These are phyloP conservation scores for Psylliodes chrysocephalus DNA, from an alignment of 2,888 invertebrate species.

Conservation along the genomic window DNA sequence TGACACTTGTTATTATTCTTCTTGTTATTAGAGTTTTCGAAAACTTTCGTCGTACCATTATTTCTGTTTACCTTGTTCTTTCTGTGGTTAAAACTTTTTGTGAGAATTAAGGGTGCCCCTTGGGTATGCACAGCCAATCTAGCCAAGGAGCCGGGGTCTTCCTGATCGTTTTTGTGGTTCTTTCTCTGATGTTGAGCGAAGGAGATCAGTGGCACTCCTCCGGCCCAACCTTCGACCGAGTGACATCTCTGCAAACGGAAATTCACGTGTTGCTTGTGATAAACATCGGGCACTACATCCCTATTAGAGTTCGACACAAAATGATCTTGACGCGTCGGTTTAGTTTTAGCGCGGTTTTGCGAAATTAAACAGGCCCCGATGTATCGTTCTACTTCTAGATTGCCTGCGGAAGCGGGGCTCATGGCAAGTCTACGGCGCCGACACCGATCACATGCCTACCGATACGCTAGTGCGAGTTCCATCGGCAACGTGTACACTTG, in stretches of 20 bases:
- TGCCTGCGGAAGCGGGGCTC: constrained; percentile 78
- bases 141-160: constrained; percentile 70
- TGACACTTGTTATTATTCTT: constrained; percentile 41
- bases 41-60: constrained; percentile 45
- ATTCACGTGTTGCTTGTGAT: constrained; percentile 38
- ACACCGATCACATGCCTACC: constrained; percentile 47
- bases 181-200: constrained; percentile 71
- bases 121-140: constrained; percentile 85
- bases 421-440: constrained; percentile 65
- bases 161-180: constrained; percentile 42
- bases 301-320: constrained; percentile 25
- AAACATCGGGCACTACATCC: constrained; percentile 50
- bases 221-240: constrained; percentile 77
- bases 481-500: background rate
- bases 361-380: constrained; percentile 71
- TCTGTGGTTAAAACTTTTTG: constrained; percentile 70
- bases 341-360: constrained; percentile 47
- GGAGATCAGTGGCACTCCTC: constrained; percentile 80
- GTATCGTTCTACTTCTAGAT: constrained; percentile 72
- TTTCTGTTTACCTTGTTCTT: constrained; percentile 56
- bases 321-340: constrained; percentile 29
- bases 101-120: constrained; percentile 84
- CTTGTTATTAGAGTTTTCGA: constrained; percentile 43
- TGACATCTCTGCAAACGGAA: constrained; percentile 57
- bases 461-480: constrained; percentile 2